These are phyloP conservation scores for Anthopleura xanthogrammica DNA, from an alignment of 92 coral and sea anemone genomes.

Conservation along the genomic window DNA sequence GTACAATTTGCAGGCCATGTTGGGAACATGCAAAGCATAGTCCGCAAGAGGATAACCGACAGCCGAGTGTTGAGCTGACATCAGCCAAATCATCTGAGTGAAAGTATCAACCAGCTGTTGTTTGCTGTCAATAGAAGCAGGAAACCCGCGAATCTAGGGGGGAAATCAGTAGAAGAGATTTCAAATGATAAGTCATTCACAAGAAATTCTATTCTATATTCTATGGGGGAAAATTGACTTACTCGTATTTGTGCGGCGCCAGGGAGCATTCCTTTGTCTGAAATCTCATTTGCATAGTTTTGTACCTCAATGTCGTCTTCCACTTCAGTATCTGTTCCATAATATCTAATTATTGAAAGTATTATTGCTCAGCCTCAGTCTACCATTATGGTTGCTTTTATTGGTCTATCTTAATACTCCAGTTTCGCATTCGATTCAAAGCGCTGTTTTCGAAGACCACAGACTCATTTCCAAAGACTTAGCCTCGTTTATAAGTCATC, in stretches of 20 bases:
- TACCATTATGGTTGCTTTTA: no score
- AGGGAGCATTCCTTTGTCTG: slow-evolving; percentile 37
- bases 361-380: no score
- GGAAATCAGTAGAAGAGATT: no score
- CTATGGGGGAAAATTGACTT: no score
- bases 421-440: no score
- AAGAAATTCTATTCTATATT: no score
- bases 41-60: slow-evolving; percentile 26
- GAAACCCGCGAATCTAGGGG: neutral
- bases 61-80: slow-evolving; percentile 35
- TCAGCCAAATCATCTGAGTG: slow-evolving; percentile 35
- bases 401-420: no score
- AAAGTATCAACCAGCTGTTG: slow-evolving; percentile 5
- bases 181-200: no score
- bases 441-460: no score
- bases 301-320: slow-evolving; percentile 46
- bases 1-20: neutral
- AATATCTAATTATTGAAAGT: slow-evolving; percentile 36
- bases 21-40: slow-evolving; percentile 29
- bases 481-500: no score
- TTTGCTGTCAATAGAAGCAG: neutral
- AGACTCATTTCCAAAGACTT: no score
- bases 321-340: slow-evolving; percentile 30
- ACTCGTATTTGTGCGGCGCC: slow-evolving; percentile 32
- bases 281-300: slow-evolving; percentile 51